Base-by-base conservation (phyloP, 2,888 invertebrate genomes). In the Pristionchus maxplancki region DNA sequence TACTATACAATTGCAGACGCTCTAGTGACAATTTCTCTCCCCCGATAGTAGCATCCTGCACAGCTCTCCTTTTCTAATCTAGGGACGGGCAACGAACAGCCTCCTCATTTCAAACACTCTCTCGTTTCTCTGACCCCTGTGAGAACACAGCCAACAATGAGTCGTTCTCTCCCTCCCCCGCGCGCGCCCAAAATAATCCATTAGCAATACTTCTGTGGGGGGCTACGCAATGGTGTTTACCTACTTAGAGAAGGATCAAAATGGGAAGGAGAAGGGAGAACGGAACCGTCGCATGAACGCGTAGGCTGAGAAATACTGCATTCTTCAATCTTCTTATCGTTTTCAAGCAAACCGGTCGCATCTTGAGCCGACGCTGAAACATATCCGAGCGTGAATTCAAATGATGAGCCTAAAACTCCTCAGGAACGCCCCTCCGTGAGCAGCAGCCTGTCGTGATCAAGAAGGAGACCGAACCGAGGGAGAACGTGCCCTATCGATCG, bases 401-500 rank as follows among this genome's bases (percentile, higher is more conserved):
- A 34, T n/a, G n/a, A n/a, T n/a, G 50, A 50, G 48, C 28, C 15
- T 88, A 88, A 89, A n/a, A n/a, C n/a, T n/a, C n/a, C n/a, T n/a
- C 82, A 58, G 87, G 87, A 53, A 71, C 88, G n/a, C 87, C 88
- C 11, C 74, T 86, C 20, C 89, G 92, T 40, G 90, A 91, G 48
- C 88, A 86, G 48, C 91, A 91, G 86, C 91, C 90, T n/a, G 90
- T 89, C n/a, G 89, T 91, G 50, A 88, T 91, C 40, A 91, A 91
- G 74, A 91, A 92, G 44, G 93, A 93, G 85, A 91, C 91, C 31
- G 91, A 92, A 67, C 93, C 93, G n/a, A 90, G 93, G 81, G 93
- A 93, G 90, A 87, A 90, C 74, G 90, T 93, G 64, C 93, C 93
- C 50, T 93, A 93, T 88, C 90, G 93, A 31, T 93, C 93, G 13